Percentiles rank a stretch among this genome's conserved stretches.
phyloP scores from a whole-genome alignment of 2,797 vertebrate genomes.

The Phalloptychus januarius region DNA sequence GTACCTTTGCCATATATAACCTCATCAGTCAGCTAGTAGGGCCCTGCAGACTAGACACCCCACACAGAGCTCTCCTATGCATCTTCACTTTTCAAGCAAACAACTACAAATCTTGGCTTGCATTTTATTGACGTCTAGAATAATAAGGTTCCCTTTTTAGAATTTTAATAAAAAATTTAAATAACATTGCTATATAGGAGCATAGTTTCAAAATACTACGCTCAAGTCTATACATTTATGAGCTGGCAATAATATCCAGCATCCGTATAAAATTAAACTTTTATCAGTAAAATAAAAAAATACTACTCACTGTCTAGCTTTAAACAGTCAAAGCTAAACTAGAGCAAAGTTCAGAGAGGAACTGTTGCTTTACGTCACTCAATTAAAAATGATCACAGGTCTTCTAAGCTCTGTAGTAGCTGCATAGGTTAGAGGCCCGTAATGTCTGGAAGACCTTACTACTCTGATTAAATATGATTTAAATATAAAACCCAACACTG shows the following conservation, averaged over 20 bases:
- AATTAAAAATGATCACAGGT: background rate
- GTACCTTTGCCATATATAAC: slow-evolving; percentile 72
- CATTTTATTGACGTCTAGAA: background rate
- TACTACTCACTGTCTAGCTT: background rate
- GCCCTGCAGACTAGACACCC: slow-evolving; percentile 10
- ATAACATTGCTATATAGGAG: background rate
- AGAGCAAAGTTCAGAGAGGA: background rate
- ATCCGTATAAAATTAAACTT: background rate
- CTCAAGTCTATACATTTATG: background rate
- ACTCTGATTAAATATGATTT: background rate
- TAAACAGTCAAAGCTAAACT: background rate
- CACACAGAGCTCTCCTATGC: background rate
- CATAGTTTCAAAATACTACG: background rate
- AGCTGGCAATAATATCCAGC: background rate
- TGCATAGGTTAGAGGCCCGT: background rate
- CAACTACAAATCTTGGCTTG: too few species aligned
- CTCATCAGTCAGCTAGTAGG: slow-evolving; percentile 40
- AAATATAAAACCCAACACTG: background rate
- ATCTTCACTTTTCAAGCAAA: background rate
- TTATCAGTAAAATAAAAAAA: background rate
- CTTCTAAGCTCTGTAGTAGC: background rate
- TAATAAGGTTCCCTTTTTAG: background rate
- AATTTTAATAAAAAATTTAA: background rate
- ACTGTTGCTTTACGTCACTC: background rate
- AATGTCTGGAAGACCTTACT: background rate